Evolutionary conservation across 2,888 invertebrate genomes (phyloP).

Genomic region (Hanleya hanleyi): DNA sequence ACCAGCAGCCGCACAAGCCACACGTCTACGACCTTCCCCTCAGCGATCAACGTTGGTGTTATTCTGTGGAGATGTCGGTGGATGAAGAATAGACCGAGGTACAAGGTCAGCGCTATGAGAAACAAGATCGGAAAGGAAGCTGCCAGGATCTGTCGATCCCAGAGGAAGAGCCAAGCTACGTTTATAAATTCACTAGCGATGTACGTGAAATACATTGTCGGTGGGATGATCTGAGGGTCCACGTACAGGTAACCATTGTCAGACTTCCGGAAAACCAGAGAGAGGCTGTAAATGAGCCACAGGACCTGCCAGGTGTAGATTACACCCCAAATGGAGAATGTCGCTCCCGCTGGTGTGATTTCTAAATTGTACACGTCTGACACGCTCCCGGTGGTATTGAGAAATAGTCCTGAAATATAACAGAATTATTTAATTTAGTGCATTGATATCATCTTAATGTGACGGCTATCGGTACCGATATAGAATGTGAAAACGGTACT

Average conservation of each 20-base stretch:
- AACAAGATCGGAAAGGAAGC: constrained; percentile 45
- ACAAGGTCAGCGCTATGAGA: constrained; percentile 48
- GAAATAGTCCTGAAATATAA: constrained; percentile 49
- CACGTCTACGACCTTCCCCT: constrained; percentile 40
- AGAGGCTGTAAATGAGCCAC: constrained; percentile 57
- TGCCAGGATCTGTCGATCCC: constrained; percentile 55
- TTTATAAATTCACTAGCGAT: constrained; percentile 55
- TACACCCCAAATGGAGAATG: constrained; percentile 54
- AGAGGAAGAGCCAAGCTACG: constrained; percentile 63
- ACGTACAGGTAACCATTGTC: constrained; percentile 50
- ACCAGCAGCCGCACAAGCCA: constrained; percentile 64
- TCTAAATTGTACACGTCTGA: constrained; percentile 52
- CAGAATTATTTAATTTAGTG: too few species aligned
- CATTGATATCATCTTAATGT: too few species aligned
- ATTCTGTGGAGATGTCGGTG: constrained; percentile 49
- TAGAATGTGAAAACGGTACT: too few species aligned
- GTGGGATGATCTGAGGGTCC: constrained; percentile 49
- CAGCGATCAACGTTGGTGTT: constrained; percentile 37
- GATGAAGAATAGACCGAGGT: constrained; percentile 52
- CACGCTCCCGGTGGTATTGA: constrained; percentile 46
- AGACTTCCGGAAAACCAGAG: constrained; percentile 50
- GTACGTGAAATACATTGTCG: constrained; percentile 50
- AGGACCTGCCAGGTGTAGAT: constrained; percentile 61
- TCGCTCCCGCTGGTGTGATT: constrained; percentile 59
- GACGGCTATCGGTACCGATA: too few species aligned